A percentile compares a stretch with the other conserved stretches of the same genome.
These are phyloP conservation scores for Austrofundulus limnaeus DNA, from an alignment of 2,113 vertebrate genomes.

Conservation along the genomic window DNA sequence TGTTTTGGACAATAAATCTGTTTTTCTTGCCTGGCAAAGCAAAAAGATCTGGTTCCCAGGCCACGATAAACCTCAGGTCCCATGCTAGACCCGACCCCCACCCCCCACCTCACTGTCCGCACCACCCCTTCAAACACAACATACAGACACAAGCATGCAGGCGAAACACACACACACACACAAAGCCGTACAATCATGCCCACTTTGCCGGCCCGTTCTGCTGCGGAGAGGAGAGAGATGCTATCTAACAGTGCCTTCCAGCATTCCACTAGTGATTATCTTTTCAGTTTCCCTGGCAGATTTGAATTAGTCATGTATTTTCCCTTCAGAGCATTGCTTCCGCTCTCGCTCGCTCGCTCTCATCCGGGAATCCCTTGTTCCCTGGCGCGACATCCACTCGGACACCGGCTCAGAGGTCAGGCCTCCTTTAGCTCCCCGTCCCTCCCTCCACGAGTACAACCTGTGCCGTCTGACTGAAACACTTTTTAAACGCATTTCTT, in stretches of 20 bases:
- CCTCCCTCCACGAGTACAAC: conserved; percentile 44
- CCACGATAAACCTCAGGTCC: conserved; percentile 77
- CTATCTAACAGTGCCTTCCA: conserved; percentile 81
- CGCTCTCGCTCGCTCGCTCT: conserved; percentile 26
- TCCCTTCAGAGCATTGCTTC: conserved; percentile 66
- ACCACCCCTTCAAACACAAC: conserved; percentile 8
- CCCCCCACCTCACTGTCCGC: background rate
- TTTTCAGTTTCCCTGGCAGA: conserved; percentile 76
- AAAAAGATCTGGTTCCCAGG: conserved; percentile 69
- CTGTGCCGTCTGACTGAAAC: conserved; percentile 60
- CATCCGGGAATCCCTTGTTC: conserved; percentile 57
- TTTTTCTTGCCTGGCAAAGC: conserved; percentile 55
- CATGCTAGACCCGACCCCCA: conserved; percentile 29
- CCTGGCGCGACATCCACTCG: conserved; percentile 42
- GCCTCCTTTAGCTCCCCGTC: conserved; percentile 26
- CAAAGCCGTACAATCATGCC: conserved; percentile 42
- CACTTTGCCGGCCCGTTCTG: conserved; percentile 74
- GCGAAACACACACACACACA: conserved; percentile 27
- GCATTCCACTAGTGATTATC: conserved; percentile 79
- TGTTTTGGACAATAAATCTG: conserved; percentile 56
- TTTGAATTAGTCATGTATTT: conserved; percentile 74
- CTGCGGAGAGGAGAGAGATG: conserved; percentile 75
- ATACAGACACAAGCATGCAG: conserved; percentile 38
- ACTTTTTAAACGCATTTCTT: conserved; percentile 39
- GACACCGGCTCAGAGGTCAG: conserved; percentile 60